These are phyloP conservation scores for Chloroceryle aenea DNA, from an alignment of 2,113 vertebrate species.

Conservation along the genomic window DNA sequence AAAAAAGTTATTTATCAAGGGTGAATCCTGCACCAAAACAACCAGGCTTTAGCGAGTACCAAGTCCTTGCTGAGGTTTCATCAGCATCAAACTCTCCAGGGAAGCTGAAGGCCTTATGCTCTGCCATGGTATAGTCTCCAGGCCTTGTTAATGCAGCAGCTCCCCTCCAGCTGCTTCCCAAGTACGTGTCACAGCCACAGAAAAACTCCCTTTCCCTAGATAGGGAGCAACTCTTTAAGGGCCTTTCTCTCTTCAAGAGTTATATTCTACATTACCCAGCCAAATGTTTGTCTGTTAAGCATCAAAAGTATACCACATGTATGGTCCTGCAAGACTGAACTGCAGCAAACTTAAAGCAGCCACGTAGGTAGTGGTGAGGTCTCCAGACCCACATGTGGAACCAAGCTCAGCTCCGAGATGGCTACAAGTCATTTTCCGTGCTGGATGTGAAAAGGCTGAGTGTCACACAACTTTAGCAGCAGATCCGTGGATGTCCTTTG, in stretches of 20 bases:
- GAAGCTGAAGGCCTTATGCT: background rate
- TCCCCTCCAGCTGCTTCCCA: background rate
- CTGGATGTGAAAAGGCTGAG: background rate
- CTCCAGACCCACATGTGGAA: fast-evolving
- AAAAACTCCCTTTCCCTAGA: background rate
- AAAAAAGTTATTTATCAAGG: background rate
- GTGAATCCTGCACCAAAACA: background rate
- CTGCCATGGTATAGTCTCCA: background rate
- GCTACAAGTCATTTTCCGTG: background rate
- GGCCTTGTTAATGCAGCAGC: background rate
- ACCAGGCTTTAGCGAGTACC: background rate
- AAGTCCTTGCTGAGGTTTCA: background rate
- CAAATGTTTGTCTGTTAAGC: background rate
- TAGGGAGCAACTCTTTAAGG: background rate
- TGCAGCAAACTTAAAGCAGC: background rate
- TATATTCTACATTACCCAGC: background rate
- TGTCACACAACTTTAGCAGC: background rate
- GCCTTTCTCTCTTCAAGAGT: background rate
- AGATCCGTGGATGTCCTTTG: background rate
- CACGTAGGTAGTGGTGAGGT: background rate
- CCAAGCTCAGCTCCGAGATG: fast-evolving
- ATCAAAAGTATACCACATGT: background rate
- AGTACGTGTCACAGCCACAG: background rate
- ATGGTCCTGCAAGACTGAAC: background rate
- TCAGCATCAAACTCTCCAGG: background rate